Percentiles rank a stretch among this genome's conserved stretches.
Evolutionary conservation across 2,888 invertebrate species (phyloP).

Genomic region (Nomada flava): DNA sequence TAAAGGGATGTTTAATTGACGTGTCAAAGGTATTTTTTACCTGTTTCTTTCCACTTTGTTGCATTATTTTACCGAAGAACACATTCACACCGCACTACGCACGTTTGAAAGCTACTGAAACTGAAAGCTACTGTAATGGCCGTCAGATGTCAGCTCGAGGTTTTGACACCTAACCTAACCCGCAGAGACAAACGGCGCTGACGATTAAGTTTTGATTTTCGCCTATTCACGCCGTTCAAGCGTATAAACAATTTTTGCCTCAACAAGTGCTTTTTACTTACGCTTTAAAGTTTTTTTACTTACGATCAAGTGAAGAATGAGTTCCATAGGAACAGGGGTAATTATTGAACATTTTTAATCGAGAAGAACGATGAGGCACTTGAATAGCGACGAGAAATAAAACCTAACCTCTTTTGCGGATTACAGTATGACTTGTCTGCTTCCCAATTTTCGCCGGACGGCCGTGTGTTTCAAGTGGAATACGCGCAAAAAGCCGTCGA

Average conservation of each 20-base stretch:
- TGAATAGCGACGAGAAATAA: slow-evolving; percentile 16
- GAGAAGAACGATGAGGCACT: slow-evolving; percentile 51
- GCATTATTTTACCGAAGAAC: background rate
- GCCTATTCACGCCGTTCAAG: slow-evolving; percentile 77
- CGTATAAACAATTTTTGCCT: slow-evolving; percentile 69
- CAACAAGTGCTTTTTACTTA: slow-evolving; percentile 8
- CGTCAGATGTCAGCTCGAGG: slow-evolving; percentile 31
- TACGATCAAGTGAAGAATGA: slow-evolving; percentile 87
- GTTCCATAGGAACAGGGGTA: slow-evolving; percentile 98
- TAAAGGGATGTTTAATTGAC: background rate
- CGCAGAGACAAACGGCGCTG: slow-evolving; percentile 37
- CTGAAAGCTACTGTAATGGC: background rate
- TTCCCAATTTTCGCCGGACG: slow-evolving; percentile 99
- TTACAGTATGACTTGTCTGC: slow-evolving; percentile 99
- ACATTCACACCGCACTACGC: background rate
- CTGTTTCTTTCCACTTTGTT: background rate
- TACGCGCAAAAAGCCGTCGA: slow-evolving; percentile 99
- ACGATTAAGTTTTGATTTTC: slow-evolving; percentile 75
- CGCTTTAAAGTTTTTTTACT: slow-evolving; percentile 15
- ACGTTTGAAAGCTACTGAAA: slow-evolving; percentile 21
- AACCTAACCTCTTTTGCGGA: slow-evolving; percentile 71
- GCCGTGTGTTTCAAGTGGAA: slow-evolving; percentile 99
- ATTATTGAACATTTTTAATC: slow-evolving; percentile 83
- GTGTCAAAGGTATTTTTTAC: background rate
- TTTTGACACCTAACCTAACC: slow-evolving; percentile 26